These are phyloP conservation scores for Eugnorisma glareosa DNA, from an alignment of 2,888 invertebrate species.

Conservation along the genomic window DNA sequence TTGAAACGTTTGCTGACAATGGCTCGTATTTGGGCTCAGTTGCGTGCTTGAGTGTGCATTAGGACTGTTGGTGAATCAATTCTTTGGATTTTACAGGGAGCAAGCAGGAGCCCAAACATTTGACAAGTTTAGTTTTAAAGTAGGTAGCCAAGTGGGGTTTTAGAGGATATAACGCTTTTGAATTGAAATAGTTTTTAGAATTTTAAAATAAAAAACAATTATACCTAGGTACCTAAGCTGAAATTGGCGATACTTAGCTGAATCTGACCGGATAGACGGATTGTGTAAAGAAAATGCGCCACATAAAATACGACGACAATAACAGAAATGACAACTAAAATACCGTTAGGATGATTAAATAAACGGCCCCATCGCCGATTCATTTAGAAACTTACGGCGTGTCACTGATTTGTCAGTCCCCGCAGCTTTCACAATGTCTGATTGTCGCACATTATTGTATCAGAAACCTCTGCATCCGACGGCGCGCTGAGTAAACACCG, in stretches of 20 bases:
- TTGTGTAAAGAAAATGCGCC: not conserved
- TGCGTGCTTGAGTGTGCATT: conserved; percentile 51
- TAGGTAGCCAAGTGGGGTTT: not conserved
- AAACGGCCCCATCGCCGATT: conserved; percentile 46
- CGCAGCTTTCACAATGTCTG: conserved; percentile 73
- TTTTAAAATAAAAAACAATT: not conserved
- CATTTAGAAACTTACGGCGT: conserved; percentile 58
- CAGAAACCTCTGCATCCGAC: conserved; percentile 68
- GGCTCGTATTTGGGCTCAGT: conserved; percentile 53
- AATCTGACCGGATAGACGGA: not conserved
- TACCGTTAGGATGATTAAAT: conserved; percentile 50
- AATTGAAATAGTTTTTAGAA: not conserved
- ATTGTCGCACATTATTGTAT: conserved; percentile 76
- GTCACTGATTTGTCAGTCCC: conserved; percentile 78
- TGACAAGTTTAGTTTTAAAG: conserved; percentile 11
- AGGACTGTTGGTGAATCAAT: conserved; percentile 54
- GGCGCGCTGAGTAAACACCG: conserved; percentile 84
- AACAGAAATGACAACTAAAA: conserved; percentile 9
- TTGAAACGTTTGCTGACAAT: conserved; percentile 60
- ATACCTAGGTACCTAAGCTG: not conserved
- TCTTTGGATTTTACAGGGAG: conserved; percentile 56
- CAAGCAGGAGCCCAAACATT: conserved; percentile 52
- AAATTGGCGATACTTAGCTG: too few species aligned
- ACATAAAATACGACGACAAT: not conserved
- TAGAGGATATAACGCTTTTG: not conserved